Evolutionary conservation across 2,113 vertebrate species (phyloP), one percentile per base, ranked within the genome.

Genomic region (Myodes glareolus): DNA sequence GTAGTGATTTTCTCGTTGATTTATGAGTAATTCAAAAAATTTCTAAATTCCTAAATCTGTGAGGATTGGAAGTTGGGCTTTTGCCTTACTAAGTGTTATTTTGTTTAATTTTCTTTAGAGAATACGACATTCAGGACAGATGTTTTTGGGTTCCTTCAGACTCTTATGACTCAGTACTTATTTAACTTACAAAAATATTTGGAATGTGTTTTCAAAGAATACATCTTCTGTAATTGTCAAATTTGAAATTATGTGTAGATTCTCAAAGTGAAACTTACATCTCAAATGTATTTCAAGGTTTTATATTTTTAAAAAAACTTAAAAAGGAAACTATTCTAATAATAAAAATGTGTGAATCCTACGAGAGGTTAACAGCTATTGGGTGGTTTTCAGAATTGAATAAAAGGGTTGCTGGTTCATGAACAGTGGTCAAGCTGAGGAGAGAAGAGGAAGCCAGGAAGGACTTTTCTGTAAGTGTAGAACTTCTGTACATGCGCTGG

Each of bases 41-140:
- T 88, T 78, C 42, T 88, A 85, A 81, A 80, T 95, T 91, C 82
- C 33, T 21, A 81, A 70, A 81, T 86, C 55, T 65, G 14, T 33
- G 11, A 76, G 25, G 27, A 36, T 86, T 81, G 92, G 85, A 92
- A 94, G 33, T 45, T 19, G 45, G 27, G 3, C 55, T 55, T 90
- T 94, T 86, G 78, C 39, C 73, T 86, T 36, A 72, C 68, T 6
- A 47, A 23, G 73, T 65, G 50, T n/a, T 77, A 78, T 93, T 89
- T 93, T 92, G 25, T 72, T 97, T 93, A 65, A 89, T 47, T 88
- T 78, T 92, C 31, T 87, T 90, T 33, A 63, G 52, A 85, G 88
- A 75, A 45, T 25, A 5, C 85, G 45, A 80, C 45, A 65, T 1
- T 0, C 14, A 52, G 45, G 50, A 29, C 16, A 72, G 50, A 25